Base-by-base conservation (phyloP, 2,113 vertebrate species). In the Labeo rohita region DNA sequence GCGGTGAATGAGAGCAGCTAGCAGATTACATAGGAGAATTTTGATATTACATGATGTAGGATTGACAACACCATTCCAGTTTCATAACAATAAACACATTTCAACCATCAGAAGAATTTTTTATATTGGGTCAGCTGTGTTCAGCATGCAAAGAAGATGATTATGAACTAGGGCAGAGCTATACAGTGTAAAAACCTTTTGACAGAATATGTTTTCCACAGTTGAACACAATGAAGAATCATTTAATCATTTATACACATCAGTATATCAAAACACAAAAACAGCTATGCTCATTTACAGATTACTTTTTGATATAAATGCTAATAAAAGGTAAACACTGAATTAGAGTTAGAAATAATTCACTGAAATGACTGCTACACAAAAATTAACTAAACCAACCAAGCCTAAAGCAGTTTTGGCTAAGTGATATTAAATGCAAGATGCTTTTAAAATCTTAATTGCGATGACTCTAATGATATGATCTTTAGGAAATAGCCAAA, bases 61-160 rank as follows among this genome's bases (percentile, higher is more conserved):
- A 34, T 5, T 28, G n/a, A 15, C 12, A 52, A 8, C 21, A 50
- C 4, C 73, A 76, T 2, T n/a, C 18, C 21, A 39, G 74, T 77
- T 77, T 77, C 74, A 52, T 56, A 78, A 36, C 50, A 52, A 54
- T 54, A 78, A 21, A 43, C 70, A 47, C 9, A 47, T 73, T 47
- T 56, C 16, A 6, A 15, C 16, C 4, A 21, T 78, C 34, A 78
- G 8, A 36, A 8, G 2, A 0, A n/a, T 6, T 56, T 56, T 45
- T 36, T 36, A 73, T 73, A n/a, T 7, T 73, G 39, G 70, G 39
- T 73, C 39, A 73, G 3, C 5, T 45, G 18, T 72, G 39, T n/a
- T 10, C 36, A 73, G 18, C 18, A 73, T 45, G 39, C 18, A 47
- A 43, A 47, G 15, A 39, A 16, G 34, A 68, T 3, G 18, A 73